Evolutionary conservation across 2,113 vertebrate genomes (phyloP), one percentile per base, ranked within the genome.

Genomic region (Eudyptes chrysolophus): DNA sequence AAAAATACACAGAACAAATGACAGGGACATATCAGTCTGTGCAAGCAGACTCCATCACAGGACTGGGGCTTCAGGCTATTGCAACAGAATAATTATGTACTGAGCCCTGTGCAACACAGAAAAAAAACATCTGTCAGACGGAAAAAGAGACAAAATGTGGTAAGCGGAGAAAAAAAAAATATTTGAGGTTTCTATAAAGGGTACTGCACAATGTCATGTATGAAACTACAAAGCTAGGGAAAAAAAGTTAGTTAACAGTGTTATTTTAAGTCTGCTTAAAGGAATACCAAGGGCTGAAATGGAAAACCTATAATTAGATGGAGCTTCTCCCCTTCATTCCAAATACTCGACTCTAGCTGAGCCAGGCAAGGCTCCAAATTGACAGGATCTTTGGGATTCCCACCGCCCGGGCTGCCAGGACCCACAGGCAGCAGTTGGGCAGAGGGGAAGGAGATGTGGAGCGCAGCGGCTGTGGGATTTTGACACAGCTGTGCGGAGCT

Each of bases 381-480:
- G 46, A n/a, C 21, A 25, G 25, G 46, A 74, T 8, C 40, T 86
- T 32, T n/a, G 83, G 75, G 94, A 90, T 71, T 78, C 71, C 62
- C 24, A 0, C 7, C 48, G 48, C 66, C 62, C 0, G 0, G 57
- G 57, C 58, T 90, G 66, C 29, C 57, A 60, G 62, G 54, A 92
- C 62, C 70, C 2, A 2, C 34, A 57, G 38, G 61, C 61, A 77
- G 70, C 69, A 90, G 40, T 0, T 1, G 0, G 78, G 60, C 72
- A 66, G 65, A 3, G 3, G 29, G 62, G 38, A 79, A 29, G 70
- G 62, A 42, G 36, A 25, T 0, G 2, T 0, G 0, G 46, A 84
- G 32, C 1, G 0, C 1, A 2, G 46, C 0, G 0, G 17, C 46
- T 1, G 0, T 2, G 8, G 16, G n/a, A 48, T 55, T 27, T 44